These are phyloP conservation scores for Archilochus colubris DNA, from an alignment of 2,113 vertebrate genomes.

Conservation along the genomic window DNA sequence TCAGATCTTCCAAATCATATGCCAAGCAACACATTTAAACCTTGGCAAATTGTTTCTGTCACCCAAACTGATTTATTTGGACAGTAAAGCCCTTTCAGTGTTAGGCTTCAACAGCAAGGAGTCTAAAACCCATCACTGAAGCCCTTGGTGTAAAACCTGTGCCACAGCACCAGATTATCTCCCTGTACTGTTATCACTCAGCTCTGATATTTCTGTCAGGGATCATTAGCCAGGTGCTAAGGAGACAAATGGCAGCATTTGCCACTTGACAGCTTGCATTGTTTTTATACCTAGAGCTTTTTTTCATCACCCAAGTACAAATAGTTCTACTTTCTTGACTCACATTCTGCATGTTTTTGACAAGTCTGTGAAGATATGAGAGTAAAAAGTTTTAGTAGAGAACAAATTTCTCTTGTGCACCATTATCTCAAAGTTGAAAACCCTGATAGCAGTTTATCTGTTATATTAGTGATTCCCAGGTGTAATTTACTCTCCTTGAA, in stretches of 20 bases:
- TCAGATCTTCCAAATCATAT: constrained; percentile 2
- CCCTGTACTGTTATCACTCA: constrained; percentile 19
- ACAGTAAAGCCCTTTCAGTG: constrained; percentile 7
- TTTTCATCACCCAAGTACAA: constrained; percentile 44
- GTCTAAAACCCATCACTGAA: not conserved
- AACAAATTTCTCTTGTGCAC: not conserved
- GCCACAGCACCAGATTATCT: not conserved
- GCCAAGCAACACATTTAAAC: not conserved
- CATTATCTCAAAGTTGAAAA: not conserved
- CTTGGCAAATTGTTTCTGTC: not conserved
- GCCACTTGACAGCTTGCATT: constrained; percentile 24
- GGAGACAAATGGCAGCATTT: constrained; percentile 57
- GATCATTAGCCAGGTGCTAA: constrained; percentile 50
- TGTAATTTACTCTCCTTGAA: not conserved
- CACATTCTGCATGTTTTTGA: not conserved
- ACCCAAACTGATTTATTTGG: constrained; percentile 17
- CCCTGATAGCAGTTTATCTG: not conserved
- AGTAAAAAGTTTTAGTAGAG: not conserved
- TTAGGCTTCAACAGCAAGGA: not conserved
- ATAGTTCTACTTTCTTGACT: not conserved
- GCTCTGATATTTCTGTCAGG: constrained; percentile 35
- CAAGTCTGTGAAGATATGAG: not conserved
- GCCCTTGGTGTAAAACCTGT: not conserved
- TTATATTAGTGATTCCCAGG: not conserved
- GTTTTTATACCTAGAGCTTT: constrained; percentile 17